A percentile compares a stretch with the other conserved stretches of the same genome.
Evolutionary conservation across 2,888 invertebrate species (phyloP).

Genomic region (Brachynemurus nebulosus): DNA sequence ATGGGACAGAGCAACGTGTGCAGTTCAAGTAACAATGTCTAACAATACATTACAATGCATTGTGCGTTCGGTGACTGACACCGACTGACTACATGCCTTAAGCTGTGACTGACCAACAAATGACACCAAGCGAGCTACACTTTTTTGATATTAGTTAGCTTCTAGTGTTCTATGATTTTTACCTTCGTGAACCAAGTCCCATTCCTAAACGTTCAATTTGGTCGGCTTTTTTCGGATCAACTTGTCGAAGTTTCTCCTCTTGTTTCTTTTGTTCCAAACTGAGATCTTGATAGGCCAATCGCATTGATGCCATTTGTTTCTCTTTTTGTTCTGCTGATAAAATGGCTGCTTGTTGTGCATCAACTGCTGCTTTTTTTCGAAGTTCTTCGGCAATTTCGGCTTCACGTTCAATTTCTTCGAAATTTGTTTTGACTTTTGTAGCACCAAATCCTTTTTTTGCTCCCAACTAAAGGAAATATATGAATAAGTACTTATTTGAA

Average conservation of each 20-base stretch:
- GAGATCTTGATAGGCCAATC: constrained; percentile 67
- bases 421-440: constrained; percentile 86
- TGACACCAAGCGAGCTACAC: too few relatives aligned
- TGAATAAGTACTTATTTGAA: background rate
- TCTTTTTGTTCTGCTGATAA: constrained; percentile 49
- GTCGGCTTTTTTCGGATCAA: constrained; percentile 72
- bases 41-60: too few relatives aligned
- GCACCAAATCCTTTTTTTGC: constrained; percentile 85
- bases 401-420: constrained; percentile 85
- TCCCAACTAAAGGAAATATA: constrained; percentile 47
- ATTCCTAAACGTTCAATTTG: constrained; percentile 89
- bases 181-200: constrained; percentile 53
- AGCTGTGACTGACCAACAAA: too few relatives aligned
- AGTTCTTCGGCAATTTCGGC: constrained; percentile 75
- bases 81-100: too few relatives aligned
- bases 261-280: constrained; percentile 52
- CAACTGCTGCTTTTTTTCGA: constrained; percentile 29
- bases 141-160: too few relatives aligned
- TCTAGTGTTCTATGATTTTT: constrained; percentile 17
- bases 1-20: too few relatives aligned
- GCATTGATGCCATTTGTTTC: constrained; percentile 49
- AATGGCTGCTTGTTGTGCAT: constrained; percentile 29
- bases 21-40: too few relatives aligned
- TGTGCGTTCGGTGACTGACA: too few relatives aligned
- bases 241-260: constrained; percentile 53